These are phyloP conservation scores for Corythoichthys intestinalis DNA, from an alignment of 2,113 vertebrate species.

Conservation along the genomic window DNA sequence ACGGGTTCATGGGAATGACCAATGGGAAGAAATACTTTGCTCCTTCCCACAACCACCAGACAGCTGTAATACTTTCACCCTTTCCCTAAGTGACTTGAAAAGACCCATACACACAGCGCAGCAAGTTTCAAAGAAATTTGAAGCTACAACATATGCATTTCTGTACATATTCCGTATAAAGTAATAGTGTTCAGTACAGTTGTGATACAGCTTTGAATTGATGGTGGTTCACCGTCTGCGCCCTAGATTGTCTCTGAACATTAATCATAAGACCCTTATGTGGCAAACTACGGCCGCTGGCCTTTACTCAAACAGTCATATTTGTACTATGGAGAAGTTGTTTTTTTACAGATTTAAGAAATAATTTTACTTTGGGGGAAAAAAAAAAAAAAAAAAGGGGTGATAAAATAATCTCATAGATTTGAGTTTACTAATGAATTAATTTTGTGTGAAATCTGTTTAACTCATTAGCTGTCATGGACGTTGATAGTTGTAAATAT, in stretches of 20 bases:
- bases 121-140: slow-evolving; percentile 44
- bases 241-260: slow-evolving; percentile 75
- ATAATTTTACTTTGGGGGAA: not conserved
- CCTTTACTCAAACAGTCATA: slow-evolving; percentile 67
- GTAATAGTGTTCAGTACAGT: slow-evolving; percentile 36
- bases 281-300: slow-evolving; percentile 66
- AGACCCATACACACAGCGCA: slow-evolving; percentile 35
- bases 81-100: slow-evolving; percentile 56
- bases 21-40: slow-evolving; percentile 85
- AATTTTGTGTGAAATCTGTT: not conserved
- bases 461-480: no score
- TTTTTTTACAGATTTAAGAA: slow-evolving; percentile 47
- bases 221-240: slow-evolving; percentile 76
- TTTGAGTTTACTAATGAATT: no score
- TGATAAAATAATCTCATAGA: no score
- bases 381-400: no score
- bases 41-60: slow-evolving; percentile 92
- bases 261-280: slow-evolving; percentile 74
- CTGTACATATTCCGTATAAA: slow-evolving; percentile 13
- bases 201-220: slow-evolving; percentile 73
- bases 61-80: slow-evolving; percentile 91
- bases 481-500: slow-evolving; percentile 1
- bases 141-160: slow-evolving; percentile 40
- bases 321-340: slow-evolving; percentile 58
- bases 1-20: slow-evolving; percentile 93